These are phyloP conservation scores for Synergus umbraculus DNA, from an alignment of 2,888 invertebrate species.

Conservation along the genomic window DNA sequence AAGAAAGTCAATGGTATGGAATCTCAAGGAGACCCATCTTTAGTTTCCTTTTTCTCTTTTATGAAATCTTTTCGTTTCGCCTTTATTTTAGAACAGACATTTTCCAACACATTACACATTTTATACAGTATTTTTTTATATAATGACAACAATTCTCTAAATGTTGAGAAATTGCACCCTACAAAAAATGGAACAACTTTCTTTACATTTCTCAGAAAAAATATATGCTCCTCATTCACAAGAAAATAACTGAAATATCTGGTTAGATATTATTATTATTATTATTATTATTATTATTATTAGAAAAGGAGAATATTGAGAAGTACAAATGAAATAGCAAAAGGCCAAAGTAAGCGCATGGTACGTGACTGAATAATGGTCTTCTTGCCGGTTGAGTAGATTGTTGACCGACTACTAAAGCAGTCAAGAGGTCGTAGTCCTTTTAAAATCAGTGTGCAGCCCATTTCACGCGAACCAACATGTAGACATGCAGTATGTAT, in stretches of 20 bases:
- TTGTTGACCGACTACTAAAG: slow-evolving; percentile 28
- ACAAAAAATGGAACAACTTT: not conserved
- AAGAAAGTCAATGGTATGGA: not conserved
- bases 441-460: slow-evolving; percentile 18
- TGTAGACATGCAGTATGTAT: not conserved
- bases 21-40: not conserved
- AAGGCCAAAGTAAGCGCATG: not conserved
- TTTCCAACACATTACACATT: not conserved
- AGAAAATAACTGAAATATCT: not conserved
- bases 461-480: not conserved
- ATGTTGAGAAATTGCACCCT: not conserved
- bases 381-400: not conserved
- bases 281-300: too few relatives aligned
- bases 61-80: not conserved
- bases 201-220: not conserved
- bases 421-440: slow-evolving; percentile 20
- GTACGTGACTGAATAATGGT: slow-evolving; percentile 27
- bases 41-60: not conserved
- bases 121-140: not conserved
- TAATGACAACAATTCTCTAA: not conserved
- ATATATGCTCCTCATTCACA: not conserved
- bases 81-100: not conserved
- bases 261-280: too few relatives aligned
- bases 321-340: not conserved
- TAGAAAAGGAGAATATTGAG: not conserved